Base-by-base conservation (phyloP, 2,888 invertebrate species). In the Stenolophus ochropezus region DNA sequence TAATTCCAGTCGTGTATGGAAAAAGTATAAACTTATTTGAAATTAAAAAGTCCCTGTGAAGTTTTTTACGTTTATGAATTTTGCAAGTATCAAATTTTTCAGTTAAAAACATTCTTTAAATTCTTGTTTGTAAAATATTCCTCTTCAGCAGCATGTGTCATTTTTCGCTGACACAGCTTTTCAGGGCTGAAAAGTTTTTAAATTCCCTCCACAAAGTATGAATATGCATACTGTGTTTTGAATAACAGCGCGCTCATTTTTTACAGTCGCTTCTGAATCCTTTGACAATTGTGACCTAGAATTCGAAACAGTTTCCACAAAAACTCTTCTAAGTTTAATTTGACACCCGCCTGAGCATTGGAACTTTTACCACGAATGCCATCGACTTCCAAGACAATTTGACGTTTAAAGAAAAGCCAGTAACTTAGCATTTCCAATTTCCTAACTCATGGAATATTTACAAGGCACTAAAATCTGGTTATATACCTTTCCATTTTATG, bases 161-260 rank as follows among this genome's bases (percentile, higher is more conserved):
- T 78, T 78, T 78, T 65, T 51, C 77, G 78, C 78, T 78, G 78
- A 78, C 78, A 69, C 47, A 65, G 49, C 69, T 23, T 69, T 78
- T 65, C 69, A 69, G 27, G 53, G 53, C 25, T 75, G 73, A 75
- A 75, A 75, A 69, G 78, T 78, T 78, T 78, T 78, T 61, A 65
- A 78, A 78, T 78, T 78, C 78, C 69, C 69, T 61, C 49, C 78
- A 49, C 78, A 61, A 65, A 78, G 78, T 53, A 78, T 78, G 78
- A 78, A 78, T 78, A 78, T 78, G 78, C 61, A 69, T 69, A 25
- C 42, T 69, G 65, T 69, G 69, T 78, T 78, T 78, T 78, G 78
- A 69, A 69, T 69, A 69, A 69, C 78, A 75, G 27, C 75, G 25
- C 53, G 53, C n/a, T 27, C 27, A 75, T 51, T 75, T 75, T 53